phyloP scores from a whole-genome alignment of 2,113 vertebrate species.

The Triplophysa siluroides region DNA sequence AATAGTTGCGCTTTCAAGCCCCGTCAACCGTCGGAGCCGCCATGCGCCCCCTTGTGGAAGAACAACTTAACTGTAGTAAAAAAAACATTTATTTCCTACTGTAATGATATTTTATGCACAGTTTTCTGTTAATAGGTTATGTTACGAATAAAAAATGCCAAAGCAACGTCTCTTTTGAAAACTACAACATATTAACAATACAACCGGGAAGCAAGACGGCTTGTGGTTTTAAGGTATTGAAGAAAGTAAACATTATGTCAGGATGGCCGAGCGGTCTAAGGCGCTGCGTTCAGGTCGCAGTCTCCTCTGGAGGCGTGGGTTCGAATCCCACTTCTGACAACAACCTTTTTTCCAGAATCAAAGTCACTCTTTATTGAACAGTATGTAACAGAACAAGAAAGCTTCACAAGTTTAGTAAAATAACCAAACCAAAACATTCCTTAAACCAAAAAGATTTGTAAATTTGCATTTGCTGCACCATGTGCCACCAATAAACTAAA shows the following conservation, averaged over 20 bases:
- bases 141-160: too few relatives aligned
- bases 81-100: background rate
- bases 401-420: background rate
- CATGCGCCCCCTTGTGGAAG: background rate
- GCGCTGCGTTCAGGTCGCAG: slow-evolving; percentile 65
- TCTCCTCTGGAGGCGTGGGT: slow-evolving; percentile 65
- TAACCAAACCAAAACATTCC: background rate
- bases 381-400: background rate
- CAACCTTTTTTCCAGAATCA: background rate
- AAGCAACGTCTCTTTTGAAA: too few relatives aligned
- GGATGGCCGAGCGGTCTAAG: slow-evolving; percentile 67
- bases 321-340: slow-evolving; percentile 64
- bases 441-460: background rate
- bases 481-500: background rate
- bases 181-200: too few relatives aligned
- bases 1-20: too few relatives aligned
- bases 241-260: slow-evolving; percentile 26
- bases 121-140: too few relatives aligned
- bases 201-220: too few relatives aligned
- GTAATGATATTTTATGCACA: too few relatives aligned
- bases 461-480: background rate
- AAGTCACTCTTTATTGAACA: too few relatives aligned
- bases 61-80: too few relatives aligned
- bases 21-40: background rate
- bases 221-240: too few relatives aligned